Percentiles rank a stretch among this genome's conserved stretches.
phyloP scores from a whole-genome alignment of 1,140 invertebrate genomes.

The Drosophila insularis region DNA sequence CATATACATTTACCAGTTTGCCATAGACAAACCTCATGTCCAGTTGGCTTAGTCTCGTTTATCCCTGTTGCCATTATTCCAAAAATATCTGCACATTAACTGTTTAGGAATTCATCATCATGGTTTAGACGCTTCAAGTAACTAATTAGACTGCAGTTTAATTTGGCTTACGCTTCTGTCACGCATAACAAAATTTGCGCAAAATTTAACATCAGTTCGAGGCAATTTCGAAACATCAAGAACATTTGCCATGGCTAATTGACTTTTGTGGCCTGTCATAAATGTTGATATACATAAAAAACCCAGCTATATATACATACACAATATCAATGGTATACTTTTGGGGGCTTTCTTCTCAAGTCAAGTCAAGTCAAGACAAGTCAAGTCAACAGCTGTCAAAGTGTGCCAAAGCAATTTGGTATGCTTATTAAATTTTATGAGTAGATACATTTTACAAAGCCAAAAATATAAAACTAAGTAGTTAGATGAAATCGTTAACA shows the following conservation, averaged over 20 bases:
- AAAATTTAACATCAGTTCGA: conserved; percentile 10
- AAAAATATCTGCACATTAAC: conserved; percentile 26
- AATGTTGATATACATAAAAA: conserved; percentile 64
- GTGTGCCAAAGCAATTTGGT: conserved; percentile 31
- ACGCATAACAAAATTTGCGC: conserved; percentile 13
- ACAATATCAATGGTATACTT: conserved; percentile 1
- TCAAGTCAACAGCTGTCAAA: conserved; percentile 48
- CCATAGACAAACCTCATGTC: conserved; percentile 27
- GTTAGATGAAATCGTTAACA: conserved; percentile 14
- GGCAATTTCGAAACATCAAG: conserved; percentile 8
- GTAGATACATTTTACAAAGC: conserved; percentile 42
- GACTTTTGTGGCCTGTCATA: conserved; percentile 68
- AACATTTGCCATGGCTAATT: conserved; percentile 52
- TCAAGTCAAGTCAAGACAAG: conserved; percentile 37
- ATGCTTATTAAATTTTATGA: conserved; percentile 57
- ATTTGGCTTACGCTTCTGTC: conserved; percentile 10
- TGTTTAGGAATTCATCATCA: conserved; percentile 51
- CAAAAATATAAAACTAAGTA: conserved; percentile 5
- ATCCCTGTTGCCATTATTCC: not conserved
- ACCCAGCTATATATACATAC: conserved; percentile 17
- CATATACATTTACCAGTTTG: conserved; percentile 16
- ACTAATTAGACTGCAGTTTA: conserved; percentile 53
- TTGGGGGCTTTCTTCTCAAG: not conserved
- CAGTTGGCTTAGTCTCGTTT: conserved; percentile 3
- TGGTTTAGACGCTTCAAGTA: conserved; percentile 44